These are phyloP conservation scores for Tinamus guttatus DNA, from an alignment of 2,113 vertebrate genomes.

Conservation along the genomic window DNA sequence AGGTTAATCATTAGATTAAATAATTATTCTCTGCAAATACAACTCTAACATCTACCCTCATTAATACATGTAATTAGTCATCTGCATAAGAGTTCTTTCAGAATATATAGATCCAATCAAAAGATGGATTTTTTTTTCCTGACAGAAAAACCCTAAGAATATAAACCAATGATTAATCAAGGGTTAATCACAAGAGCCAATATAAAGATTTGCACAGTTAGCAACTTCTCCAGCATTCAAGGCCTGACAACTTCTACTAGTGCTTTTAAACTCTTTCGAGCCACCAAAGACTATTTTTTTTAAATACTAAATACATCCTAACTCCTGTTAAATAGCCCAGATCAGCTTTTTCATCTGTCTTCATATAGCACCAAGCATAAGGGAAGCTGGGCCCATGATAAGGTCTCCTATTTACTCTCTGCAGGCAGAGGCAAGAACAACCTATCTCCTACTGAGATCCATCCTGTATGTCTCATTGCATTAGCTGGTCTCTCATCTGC, in stretches of 20 bases:
- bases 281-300: neutral
- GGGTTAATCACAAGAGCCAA: neutral
- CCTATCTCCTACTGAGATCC: neutral
- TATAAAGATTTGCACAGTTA: neutral
- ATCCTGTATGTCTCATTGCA: neutral
- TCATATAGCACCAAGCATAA: accelerated
- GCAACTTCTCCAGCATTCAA: neutral
- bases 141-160: neutral
- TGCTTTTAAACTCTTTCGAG: neutral
- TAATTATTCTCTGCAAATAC: neutral
- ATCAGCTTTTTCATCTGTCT: neutral
- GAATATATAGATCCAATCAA: neutral
- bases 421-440: neutral
- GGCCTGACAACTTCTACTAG: neutral
- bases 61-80: neutral
- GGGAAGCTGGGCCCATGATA: neutral
- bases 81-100: neutral
- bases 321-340: neutral
- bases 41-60: neutral
- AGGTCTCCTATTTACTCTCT: neutral
- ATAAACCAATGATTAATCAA: neutral
- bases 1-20: neutral
- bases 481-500: neutral
- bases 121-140: neutral
- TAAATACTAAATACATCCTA: neutral